A percentile compares a stretch with the other conserved stretches of the same genome.
phyloP scores from a whole-genome alignment of 1,140 invertebrate genomes.

The Papilio polyxenes region DNA sequence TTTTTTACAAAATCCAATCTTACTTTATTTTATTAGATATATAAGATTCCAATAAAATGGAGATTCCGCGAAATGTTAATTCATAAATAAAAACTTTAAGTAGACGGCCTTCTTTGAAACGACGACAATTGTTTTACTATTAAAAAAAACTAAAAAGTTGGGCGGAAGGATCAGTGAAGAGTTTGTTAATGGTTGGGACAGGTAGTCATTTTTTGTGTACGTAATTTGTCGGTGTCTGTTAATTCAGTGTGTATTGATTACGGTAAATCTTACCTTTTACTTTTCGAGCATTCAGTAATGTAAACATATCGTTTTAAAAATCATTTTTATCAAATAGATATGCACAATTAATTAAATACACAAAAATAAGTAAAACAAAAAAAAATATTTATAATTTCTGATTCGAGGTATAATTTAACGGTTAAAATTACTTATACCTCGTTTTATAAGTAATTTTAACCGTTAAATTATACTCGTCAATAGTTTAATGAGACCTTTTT shows the following conservation, averaged over 20 bases:
- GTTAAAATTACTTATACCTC: no score
- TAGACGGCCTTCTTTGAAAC: not conserved
- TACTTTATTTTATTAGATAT: not conserved
- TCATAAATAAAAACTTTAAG: not conserved
- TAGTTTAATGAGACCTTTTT: not conserved
- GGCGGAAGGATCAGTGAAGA: constrained; percentile 21
- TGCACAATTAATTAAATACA: not conserved
- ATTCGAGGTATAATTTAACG: no score
- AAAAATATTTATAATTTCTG: no score
- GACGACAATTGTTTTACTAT: constrained; percentile 16
- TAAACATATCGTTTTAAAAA: not conserved
- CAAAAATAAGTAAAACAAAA: no score
- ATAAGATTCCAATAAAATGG: not conserved
- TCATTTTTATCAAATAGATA: not conserved
- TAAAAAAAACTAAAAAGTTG: constrained; percentile 9
- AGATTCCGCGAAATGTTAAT: constrained; percentile 1
- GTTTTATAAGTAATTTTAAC: no score
- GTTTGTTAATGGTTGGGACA: constrained; percentile 8
- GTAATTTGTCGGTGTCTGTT: constrained; percentile 24
- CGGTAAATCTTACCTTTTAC: constrained; percentile 16
- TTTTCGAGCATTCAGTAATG: not conserved
- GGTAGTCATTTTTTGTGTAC: constrained; percentile 18
- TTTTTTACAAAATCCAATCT: no score
- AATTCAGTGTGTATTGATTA: constrained; percentile 9
- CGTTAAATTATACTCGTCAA: not conserved